A percentile compares a stretch with the other conserved stretches of the same genome.
phyloP scores from a whole-genome alignment of 2,797 vertebrate species.

The Xerus rutilus region DNA sequence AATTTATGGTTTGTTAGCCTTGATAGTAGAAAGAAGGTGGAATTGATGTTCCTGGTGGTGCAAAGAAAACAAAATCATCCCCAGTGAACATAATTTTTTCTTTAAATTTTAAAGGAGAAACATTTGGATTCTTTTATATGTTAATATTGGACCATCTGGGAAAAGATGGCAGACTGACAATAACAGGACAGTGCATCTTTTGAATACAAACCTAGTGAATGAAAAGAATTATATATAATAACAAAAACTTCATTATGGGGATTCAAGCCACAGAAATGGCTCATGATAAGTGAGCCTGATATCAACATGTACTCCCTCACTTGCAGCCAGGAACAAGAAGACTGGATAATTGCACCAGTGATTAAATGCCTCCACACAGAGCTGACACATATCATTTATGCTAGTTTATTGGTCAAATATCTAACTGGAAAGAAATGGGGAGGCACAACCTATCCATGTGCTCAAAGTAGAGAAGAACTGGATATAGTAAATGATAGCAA shows the following conservation, averaged over 20 bases:
- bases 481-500: background rate
- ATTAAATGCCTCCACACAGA: background rate
- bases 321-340: background rate
- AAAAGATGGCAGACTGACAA: background rate
- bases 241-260: background rate
- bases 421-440: background rate
- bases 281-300: background rate
- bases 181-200: background rate
- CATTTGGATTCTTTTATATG: background rate
- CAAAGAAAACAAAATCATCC: background rate
- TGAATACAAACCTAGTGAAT: background rate
- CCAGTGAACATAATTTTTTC: background rate
- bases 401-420: background rate
- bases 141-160: background rate
- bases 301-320: too few relatives aligned
- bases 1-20: background rate
- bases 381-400: background rate
- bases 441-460: background rate
- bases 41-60: background rate
- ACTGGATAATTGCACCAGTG: too few relatives aligned
- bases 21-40: background rate
- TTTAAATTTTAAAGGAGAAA: background rate
- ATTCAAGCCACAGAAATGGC: background rate
- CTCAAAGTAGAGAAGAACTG: background rate
- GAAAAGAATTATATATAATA: background rate